Percentiles rank a stretch among this genome's conserved stretches.
phyloP scores from a whole-genome alignment of 1,140 invertebrate species.

The Pogonomyrmex barbatus region DNA sequence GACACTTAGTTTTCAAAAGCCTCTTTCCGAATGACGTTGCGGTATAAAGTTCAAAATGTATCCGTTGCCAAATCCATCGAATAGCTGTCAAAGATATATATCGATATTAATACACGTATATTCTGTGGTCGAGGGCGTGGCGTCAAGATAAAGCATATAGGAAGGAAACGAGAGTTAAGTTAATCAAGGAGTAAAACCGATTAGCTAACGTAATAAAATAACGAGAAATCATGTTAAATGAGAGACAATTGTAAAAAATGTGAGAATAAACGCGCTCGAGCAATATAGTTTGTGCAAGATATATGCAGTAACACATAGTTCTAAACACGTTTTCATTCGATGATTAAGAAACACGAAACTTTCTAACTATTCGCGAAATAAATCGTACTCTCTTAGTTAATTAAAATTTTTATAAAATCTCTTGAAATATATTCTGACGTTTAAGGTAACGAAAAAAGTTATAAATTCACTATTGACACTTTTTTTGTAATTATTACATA shows the following conservation, averaged over 20 bases:
- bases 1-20: conserved; percentile 43
- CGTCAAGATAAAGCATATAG: conserved; percentile 75
- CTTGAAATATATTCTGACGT: neutral
- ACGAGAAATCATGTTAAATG: conserved; percentile 16
- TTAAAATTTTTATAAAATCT: neutral
- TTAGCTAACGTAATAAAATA: conserved; percentile 26
- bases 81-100: conserved; percentile 22
- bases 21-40: neutral
- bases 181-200: conserved; percentile 66
- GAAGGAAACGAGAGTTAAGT: conserved; percentile 69
- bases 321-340: neutral
- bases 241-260: conserved; percentile 5
- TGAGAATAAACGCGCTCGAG: neutral
- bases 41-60: conserved; percentile 30
- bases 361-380: neutral
- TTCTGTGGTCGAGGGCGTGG: conserved; percentile 67
- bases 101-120: conserved; percentile 8
- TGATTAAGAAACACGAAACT: neutral
- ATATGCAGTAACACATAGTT: neutral
- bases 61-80: conserved; percentile 28
- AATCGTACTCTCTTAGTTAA: neutral
- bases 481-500: neutral
- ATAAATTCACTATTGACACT: neutral
- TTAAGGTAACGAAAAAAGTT: neutral
- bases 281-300: neutral